Conservation (phyloP, 2,113 vertebrate species). For the Nicator chloris region DNA sequence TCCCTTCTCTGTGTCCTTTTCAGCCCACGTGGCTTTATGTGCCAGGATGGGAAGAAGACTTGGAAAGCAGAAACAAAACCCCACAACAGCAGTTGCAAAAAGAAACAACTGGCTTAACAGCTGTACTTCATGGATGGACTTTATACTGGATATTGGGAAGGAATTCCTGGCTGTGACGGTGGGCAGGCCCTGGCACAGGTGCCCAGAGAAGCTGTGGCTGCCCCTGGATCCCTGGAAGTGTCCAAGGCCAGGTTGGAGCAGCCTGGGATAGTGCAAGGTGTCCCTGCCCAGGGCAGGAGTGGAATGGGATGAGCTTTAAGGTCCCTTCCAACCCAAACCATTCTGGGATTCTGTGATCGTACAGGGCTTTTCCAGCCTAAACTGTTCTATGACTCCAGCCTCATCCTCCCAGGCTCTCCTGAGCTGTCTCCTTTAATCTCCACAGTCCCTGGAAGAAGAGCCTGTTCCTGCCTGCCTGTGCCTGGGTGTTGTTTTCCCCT, state of each 20-base stretch:
- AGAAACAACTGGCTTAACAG: neutral
- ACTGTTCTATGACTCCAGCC: neutral
- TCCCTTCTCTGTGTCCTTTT: neutral
- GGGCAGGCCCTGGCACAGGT: neutral
- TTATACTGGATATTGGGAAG: neutral
- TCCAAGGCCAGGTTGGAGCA: neutral
- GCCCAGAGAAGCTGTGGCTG: neutral
- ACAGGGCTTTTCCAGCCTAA: neutral
- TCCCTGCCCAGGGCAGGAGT: neutral
- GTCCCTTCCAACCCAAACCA: neutral
- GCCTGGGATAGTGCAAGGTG: accelerated
- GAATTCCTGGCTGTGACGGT: neutral
- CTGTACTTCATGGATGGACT: neutral
- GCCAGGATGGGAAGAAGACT: neutral
- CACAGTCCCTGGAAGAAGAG: neutral
- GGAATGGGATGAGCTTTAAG: neutral
- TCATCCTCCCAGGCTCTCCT: neutral
- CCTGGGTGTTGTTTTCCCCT: neutral
- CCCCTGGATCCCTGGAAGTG: neutral
- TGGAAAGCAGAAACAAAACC: neutral
- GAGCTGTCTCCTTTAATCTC: neutral
- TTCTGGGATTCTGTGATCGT: neutral
- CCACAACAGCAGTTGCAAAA: neutral
- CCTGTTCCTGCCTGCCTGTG: neutral
- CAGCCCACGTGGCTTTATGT: neutral